Base-by-base conservation (phyloP, 2,888 invertebrate genomes). In the Diaprepes abbreviatus region DNA sequence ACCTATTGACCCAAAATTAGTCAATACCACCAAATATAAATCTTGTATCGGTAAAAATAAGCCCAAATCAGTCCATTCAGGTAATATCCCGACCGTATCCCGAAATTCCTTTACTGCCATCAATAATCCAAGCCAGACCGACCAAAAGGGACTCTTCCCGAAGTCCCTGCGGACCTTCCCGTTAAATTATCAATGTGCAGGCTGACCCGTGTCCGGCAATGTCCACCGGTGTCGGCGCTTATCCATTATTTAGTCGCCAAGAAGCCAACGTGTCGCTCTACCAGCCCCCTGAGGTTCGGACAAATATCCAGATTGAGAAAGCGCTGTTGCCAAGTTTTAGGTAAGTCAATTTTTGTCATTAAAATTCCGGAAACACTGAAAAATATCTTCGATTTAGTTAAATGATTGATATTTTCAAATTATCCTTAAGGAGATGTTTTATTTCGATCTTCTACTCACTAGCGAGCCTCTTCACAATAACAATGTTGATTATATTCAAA, bases 161-260 rank as follows among this genome's bases (percentile, higher is more conserved):
- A 69, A 66, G 14, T 66, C 72, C 71, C 68, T 16, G 31, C 24
- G 60, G 68, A 67, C 65, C 24, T 17, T 62, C 68, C 71, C 68
- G 68, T 50, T 71, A 64, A 71, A 71, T 71, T 68, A 71, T 64
- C 72, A 69, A 72, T 72, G 68, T 55, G 65, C 63, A 33, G 58
- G 24, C 57, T 66, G 66, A 66, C 72, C 69, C 66, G 59, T 68
- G 65, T 67, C 69, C 55, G 38, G 65, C 69, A 28, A 14, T 72
- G 72, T 72, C 69, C 71, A 33, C 38, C 60, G 38, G 59, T 71
- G 71, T 71, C 69, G 62, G 36, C 68, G 68, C 66, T 72, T 62
- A 66, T 72, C 72, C 68, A 72, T 72, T 72, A 72, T 72, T 72
- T 65, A 72, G 66, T 63, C 43, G 66, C 66, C 66, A 66, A 72